Evolutionary conservation across 2,113 vertebrate genomes (phyloP), one percentile per base, ranked within the genome.

Genomic region (Takifugu flavidus): DNA sequence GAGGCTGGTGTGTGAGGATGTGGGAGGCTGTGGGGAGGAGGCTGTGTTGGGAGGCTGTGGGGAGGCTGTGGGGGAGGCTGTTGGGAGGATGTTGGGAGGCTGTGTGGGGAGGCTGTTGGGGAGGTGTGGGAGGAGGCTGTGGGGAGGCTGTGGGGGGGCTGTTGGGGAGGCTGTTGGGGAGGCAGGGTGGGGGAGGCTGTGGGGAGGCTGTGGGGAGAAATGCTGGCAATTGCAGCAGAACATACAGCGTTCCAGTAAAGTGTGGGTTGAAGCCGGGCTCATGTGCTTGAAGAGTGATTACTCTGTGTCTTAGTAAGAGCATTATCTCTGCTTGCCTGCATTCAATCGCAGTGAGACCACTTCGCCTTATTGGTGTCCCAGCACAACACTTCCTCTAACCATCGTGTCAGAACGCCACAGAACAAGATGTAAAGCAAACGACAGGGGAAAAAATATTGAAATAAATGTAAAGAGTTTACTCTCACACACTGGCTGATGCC

Each of bases 331-430:
- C 55, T 29, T 43, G 49, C 44, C 56, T 75, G 70, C 63, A 64
- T 77, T 76, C 62, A 83, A 77, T 74, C 79, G 69, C 78, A 59
- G 53, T 3, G 65, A 64, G 74, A 55, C 52, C 25, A 49, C 29
- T 65, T 77, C 77, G 49, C 76, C 80, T 70, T 74, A 65, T 62
- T 12, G 47, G 49, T 65, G 64, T 31, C 54, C 34, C 43, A 55
- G 73, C 84, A 77, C 83, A 80, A 71, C 65, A 82, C 79, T 74
- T 69, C 61, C 57, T 62, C 51, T 55, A 55, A n/a, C 59, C 43
- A 63, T 74, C 66, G 51, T 52, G 65, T 72, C 70, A 64, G 56
- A 45, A 45, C 3, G 44, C 14, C 14, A 13, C 4, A 10, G 13
- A 6, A 45, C 29, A 31, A 31, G 29, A 31, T 31, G 29, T 6